Evolutionary conservation across 92 coral and sea anemone genomes (phyloP), one percentile per base, ranked within the genome.

Genomic region (Desmophyllum pertusum): DNA sequence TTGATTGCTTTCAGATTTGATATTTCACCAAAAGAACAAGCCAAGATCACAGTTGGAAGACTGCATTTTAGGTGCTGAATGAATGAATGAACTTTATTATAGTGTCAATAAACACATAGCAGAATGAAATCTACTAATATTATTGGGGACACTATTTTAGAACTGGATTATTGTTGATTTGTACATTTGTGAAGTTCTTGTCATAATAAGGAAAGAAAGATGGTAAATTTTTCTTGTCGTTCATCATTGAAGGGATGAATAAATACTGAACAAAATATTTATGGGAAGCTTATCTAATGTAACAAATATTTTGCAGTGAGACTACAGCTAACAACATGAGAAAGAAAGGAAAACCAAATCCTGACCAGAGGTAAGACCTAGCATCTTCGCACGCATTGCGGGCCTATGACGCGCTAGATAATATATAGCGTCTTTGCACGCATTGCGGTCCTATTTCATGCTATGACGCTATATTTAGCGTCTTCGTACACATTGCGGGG

Each of bases 311-410:
- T 55, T 59, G 31, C 89, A 96, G 99, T 70, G 99, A 96, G 81
- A 96, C 99, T 5, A 96, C 99, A 53, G 95, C 98, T 21, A 96
- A 96, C 83, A 96, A 96, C 84, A 96, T 94, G 98, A 92, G 99
- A 77, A 96, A 96, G 91, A 96, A 96, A 51, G 99, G 99, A n/a
- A 96, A 96, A 78, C 99, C 98, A 53, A 96, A 96, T 53, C 99
- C 99, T 15, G 98, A 96, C 59, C 99, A 96, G 81, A 96, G 98
- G 98, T 90, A 90, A 80, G 61, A 0, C 2, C 23, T 19, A 11
- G 5, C 13, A 33, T 38, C 50, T 33, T 7, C 27, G 9, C 61
- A n/a, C n/a, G n/a, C n/a, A n/a, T n/a, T n/a, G n/a, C n/a, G n/a
- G n/a, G n/a, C n/a, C 31, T 17, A n/a, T 10, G 63, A 23, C 8